phyloP scores from a whole-genome alignment of 2,113 vertebrate species.

The Meles meles region DNA sequence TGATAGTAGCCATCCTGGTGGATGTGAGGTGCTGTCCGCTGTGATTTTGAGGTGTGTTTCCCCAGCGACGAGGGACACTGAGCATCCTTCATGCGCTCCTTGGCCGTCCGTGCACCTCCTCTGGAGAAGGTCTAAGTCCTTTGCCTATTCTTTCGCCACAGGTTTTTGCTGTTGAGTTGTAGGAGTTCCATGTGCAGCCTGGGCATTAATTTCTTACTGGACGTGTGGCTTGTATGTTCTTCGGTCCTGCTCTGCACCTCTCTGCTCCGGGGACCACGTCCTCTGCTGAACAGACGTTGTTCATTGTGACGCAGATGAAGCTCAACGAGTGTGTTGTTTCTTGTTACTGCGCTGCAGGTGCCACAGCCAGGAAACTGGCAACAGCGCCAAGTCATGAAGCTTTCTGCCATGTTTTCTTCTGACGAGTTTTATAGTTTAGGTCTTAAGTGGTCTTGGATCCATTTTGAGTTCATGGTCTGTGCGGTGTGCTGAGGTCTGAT shows the following conservation, averaged over 20 bases:
- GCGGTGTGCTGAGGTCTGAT: not conserved
- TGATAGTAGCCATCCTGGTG: not conserved
- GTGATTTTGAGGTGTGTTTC: not conserved
- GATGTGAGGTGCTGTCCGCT: not conserved
- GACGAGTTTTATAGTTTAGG: not conserved
- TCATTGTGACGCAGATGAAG: too few relatives aligned
- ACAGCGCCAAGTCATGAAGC: not conserved
- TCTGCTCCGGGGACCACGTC: not conserved
- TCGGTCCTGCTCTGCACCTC: too few relatives aligned
- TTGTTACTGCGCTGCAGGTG: not conserved
- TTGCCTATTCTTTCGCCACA: not conserved
- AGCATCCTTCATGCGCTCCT: too few relatives aligned
- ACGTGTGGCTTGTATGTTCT: not conserved
- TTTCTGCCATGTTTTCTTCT: not conserved
- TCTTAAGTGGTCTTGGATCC: not conserved
- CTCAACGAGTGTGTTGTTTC: not conserved
- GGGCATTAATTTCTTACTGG: not conserved
- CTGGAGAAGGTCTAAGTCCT: not conserved
- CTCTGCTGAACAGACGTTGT: not conserved
- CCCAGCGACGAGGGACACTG: not conserved
- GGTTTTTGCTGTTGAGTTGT: not conserved
- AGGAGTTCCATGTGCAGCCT: not conserved
- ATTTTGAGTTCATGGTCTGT: not conserved
- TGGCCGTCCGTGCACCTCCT: not conserved
- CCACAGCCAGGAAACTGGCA: not conserved